Base-by-base conservation (phyloP, 2,797 vertebrate genomes). In the Semaprochilodus insignis region DNA sequence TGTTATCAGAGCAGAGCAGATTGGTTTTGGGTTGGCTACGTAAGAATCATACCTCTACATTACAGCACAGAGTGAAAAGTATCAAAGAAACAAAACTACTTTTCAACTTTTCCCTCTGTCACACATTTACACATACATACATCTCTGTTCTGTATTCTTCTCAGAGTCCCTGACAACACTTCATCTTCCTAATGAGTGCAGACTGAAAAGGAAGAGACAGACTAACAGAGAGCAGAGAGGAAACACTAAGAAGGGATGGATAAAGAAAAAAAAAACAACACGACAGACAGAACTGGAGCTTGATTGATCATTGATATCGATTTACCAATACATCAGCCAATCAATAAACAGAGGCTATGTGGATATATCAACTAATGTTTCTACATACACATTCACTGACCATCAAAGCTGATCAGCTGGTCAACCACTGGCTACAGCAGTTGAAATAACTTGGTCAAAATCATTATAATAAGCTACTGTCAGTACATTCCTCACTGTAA, bases 161-260 rank as follows among this genome's bases (percentile, higher is more conserved):
- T 77, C 17, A 34, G 17, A 25, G 90, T 88, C 86, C 88, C 85
- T 83, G 87, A 88, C 88, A 88, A 87, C 87, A 85, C 88, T 92
- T 87, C 70, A 85, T 92, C 90, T 93, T 84, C 81, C 85, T 92
- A 91, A 92, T 89, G 91, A 92, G 89, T 87, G 34, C 81, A 17
- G 71, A 81, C 83, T 86, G 85, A 80, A 83, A 87, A 67, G 36
- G 59, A 55, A 76, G 74, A 74, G 60, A 13, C 4, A 51, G 40
- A 51, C 21, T 6, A 44, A 6, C 31, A 31, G 31, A 31, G 31
- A 31, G 31, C 31, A 7, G 16, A 23, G 65, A 13, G 77, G 86
- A 85, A 84, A 86, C 89, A 57, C 67, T 27, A 23, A 10, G 21
- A 34, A 48, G 40, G 40, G 10, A 70, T 48, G 23, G 48, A 70